phyloP scores from a whole-genome alignment of 2,888 invertebrate genomes.

The Nemoura dubitans region DNA sequence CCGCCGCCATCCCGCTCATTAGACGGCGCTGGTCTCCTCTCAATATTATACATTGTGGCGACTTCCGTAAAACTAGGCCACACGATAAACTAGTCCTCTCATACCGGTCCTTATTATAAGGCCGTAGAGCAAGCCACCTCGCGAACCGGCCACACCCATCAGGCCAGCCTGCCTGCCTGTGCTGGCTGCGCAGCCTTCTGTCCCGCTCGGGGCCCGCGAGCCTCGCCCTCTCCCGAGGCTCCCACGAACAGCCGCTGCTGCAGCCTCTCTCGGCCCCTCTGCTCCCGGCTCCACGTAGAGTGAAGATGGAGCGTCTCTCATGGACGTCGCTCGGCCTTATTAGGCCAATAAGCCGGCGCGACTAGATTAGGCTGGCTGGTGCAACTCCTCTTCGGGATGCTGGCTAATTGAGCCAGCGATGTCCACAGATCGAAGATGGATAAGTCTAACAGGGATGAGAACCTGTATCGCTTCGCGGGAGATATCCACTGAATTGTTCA shows the following conservation, averaged over 20 bases:
- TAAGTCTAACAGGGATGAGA: constrained; percentile 3
- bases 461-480: constrained; percentile 16
- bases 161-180: too few species aligned
- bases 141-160: constrained; percentile 36
- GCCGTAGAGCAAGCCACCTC: constrained; percentile 19
- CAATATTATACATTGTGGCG: constrained; percentile 19
- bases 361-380: constrained; percentile 30
- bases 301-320: constrained; percentile 22
- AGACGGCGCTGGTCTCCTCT: constrained; percentile 15
- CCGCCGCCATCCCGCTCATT: constrained; percentile 35
- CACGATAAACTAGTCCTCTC: constrained; percentile 21
- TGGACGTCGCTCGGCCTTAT: constrained; percentile 26
- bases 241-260: constrained; percentile 24
- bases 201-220: constrained; percentile 31
- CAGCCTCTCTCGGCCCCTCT: constrained; percentile 22
- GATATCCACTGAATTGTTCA: constrained; percentile 1
- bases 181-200: constrained; percentile 27
- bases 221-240: constrained; percentile 41
- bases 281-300: not conserved
- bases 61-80: constrained; percentile 42
- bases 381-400: constrained; percentile 15
- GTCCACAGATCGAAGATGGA: not conserved
- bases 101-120: constrained; percentile 40
- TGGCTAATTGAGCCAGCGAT: constrained; percentile 36
- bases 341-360: constrained; percentile 14